Evolutionary conservation across 2,797 vertebrate species (phyloP).

Genomic region (Mallotus villosus): DNA sequence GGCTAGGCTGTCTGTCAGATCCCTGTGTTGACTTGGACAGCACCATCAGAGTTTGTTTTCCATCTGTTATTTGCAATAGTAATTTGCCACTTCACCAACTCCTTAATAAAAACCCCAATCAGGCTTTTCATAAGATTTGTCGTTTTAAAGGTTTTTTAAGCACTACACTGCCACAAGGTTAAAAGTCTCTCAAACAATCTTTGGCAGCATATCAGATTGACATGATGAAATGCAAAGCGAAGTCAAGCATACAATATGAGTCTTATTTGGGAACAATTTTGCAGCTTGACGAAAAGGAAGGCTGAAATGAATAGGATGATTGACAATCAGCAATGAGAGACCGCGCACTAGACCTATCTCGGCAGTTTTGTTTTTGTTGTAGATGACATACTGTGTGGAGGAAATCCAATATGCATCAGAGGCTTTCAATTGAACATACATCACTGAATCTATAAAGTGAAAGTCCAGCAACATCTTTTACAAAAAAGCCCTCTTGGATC

Average conservation of each 20-base stretch:
- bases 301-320: constrained; percentile 19
- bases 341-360: too few relatives aligned
- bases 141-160: constrained; percentile 8
- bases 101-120: constrained; percentile 42
- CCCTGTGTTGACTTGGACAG: constrained; percentile 29
- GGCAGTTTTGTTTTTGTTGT: not conserved
- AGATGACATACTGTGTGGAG: not conserved
- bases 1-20: constrained; percentile 25
- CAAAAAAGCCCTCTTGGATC: too few relatives aligned
- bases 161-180: constrained; percentile 4
- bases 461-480: too few relatives aligned
- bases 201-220: constrained; percentile 23
- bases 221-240: constrained; percentile 40
- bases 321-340: constrained; percentile 14
- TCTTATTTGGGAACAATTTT: constrained; percentile 26
- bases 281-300: constrained; percentile 30
- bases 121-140: constrained; percentile 41
- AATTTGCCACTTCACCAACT: constrained; percentile 43
- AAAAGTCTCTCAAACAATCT: constrained; percentile 27
- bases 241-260: constrained; percentile 31
- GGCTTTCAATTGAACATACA: not conserved
- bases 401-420: not conserved
- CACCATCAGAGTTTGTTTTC: constrained; percentile 28
- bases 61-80: constrained; percentile 32
- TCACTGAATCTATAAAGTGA: not conserved